Evolutionary conservation across 2,113 vertebrate genomes (phyloP).

Genomic region (Phaethon lepturus): DNA sequence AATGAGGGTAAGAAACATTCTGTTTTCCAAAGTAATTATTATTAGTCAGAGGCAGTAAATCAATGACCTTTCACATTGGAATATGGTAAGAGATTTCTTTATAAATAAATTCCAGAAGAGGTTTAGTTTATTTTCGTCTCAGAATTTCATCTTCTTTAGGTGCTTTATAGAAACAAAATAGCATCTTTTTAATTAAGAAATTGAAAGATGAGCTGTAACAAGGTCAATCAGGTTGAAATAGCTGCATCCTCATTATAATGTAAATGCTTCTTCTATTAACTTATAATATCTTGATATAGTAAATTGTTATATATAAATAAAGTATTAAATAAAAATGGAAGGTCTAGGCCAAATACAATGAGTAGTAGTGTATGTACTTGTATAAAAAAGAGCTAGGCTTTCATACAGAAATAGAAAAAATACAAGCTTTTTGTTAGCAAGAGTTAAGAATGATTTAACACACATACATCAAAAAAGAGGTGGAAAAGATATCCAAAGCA

Average conservation of each 20-base stretch:
- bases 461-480: neutral
- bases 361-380: neutral
- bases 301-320: neutral
- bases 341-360: neutral
- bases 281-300: neutral
- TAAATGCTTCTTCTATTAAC: constrained; percentile 11
- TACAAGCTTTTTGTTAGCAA: neutral
- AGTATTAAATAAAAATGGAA: neutral
- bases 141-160: constrained; percentile 35
- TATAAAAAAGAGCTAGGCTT: neutral
- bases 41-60: constrained; percentile 19
- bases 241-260: constrained; percentile 8
- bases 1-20: constrained; percentile 6
- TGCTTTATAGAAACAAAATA: constrained; percentile 32
- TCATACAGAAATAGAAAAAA: neutral
- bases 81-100: neutral
- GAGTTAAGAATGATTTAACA: neutral
- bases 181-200: constrained; percentile 50
- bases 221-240: constrained; percentile 39
- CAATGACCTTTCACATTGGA: neutral
- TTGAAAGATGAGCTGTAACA: constrained; percentile 19
- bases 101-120: neutral
- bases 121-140: constrained; percentile 46
- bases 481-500: neutral
- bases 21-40: constrained; percentile 36